Evolutionary conservation across 1,140 invertebrate species (phyloP).

Genomic region (Solenopsis fugax): DNA sequence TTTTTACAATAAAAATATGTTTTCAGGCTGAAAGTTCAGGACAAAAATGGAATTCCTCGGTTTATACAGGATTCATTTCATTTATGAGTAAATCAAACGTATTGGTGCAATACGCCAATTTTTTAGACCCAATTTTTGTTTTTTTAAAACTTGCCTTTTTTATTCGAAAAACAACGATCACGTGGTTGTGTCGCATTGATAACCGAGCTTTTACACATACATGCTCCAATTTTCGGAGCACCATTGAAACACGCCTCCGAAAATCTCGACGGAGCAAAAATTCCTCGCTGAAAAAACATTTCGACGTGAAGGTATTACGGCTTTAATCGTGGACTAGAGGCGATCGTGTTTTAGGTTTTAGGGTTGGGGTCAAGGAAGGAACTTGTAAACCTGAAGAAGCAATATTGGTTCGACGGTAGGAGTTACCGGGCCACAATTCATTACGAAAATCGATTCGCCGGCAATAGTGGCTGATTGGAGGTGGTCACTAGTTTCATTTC

Average conservation of each 20-base stretch:
- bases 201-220: slow-evolving; percentile 49
- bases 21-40: not conserved
- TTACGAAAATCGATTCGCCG: slow-evolving; percentile 82
- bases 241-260: slow-evolving; percentile 42
- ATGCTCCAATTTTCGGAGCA: slow-evolving; percentile 48
- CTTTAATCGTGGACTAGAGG: slow-evolving; percentile 74
- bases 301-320: slow-evolving; percentile 60
- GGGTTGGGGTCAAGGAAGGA: slow-evolving; percentile 66
- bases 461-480: slow-evolving; percentile 81
- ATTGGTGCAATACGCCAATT: not conserved
- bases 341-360: slow-evolving; percentile 71
- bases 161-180: slow-evolving; percentile 19
- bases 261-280: slow-evolving; percentile 51
- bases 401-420: slow-evolving; percentile 79
- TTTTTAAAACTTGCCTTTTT: slow-evolving; percentile 30
- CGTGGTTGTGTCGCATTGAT: slow-evolving; percentile 13
- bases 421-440: slow-evolving; percentile 81
- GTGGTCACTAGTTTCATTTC: slow-evolving; percentile 74
- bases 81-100: not conserved
- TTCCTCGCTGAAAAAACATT: slow-evolving; percentile 49
- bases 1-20: not conserved
- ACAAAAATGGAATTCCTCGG: not conserved
- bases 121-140: not conserved
- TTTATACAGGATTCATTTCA: not conserved
- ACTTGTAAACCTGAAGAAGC: slow-evolving; percentile 82